Conservation (phyloP, 2,797 vertebrate genomes). For the Myotis daubentonii region DNA sequence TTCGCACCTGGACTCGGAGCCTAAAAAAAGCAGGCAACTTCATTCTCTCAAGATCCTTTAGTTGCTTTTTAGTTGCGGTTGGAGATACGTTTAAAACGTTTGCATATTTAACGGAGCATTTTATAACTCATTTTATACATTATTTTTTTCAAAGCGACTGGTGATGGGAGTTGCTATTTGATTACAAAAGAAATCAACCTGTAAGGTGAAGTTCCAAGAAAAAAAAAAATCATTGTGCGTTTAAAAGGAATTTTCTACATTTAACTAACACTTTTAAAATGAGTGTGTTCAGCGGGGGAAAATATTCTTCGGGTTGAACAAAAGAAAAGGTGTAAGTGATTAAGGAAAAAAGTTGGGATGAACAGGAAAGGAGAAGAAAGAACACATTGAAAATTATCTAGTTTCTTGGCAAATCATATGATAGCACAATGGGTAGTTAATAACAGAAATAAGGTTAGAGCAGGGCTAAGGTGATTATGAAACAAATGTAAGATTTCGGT, state of each 20-base stretch:
- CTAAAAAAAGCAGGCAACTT: slow-evolving; percentile 73
- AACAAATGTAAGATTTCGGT: slow-evolving; percentile 79
- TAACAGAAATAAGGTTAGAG: slow-evolving; percentile 78
- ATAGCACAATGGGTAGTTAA: slow-evolving; percentile 73
- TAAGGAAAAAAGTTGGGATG: slow-evolving; percentile 33
- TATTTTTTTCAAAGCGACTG: slow-evolving; percentile 52
- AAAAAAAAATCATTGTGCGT: not conserved
- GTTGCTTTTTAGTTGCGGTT: not conserved
- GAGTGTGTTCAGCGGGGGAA: not conserved
- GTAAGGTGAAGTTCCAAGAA: not conserved
- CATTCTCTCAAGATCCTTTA: slow-evolving; percentile 69
- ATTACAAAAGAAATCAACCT: slow-evolving; percentile 42
- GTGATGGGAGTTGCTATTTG: not conserved
- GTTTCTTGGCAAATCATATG: not conserved
- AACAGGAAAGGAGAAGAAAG: slow-evolving; percentile 51
- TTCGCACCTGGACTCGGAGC: slow-evolving; percentile 84
- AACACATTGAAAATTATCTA: slow-evolving; percentile 59
- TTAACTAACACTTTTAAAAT: not conserved
- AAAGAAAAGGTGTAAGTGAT: slow-evolving; percentile 26
- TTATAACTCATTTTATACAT: slow-evolving; percentile 44
- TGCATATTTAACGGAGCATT: not conserved
- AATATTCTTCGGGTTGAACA: not conserved
- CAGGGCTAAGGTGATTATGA: slow-evolving; percentile 61
- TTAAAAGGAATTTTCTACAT: slow-evolving; percentile 17
- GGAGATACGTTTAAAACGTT: slow-evolving; percentile 30